These are phyloP conservation scores for Gymnothorax javanicus DNA, from an alignment of 2,797 vertebrate genomes.

Conservation along the genomic window DNA sequence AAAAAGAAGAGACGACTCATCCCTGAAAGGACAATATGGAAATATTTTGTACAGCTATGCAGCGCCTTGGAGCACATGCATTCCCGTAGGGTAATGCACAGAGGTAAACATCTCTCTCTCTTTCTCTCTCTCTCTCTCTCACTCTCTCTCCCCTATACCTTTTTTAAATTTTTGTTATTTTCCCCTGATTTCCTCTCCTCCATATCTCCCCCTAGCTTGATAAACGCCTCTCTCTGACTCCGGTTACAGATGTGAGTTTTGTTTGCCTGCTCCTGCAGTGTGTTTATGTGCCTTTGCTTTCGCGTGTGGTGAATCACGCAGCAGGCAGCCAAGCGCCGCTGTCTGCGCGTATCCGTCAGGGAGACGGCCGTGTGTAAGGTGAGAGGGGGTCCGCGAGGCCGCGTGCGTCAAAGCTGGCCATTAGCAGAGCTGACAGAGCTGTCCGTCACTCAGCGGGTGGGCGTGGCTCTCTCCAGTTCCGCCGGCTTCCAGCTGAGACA, in stretches of 20 bases:
- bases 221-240: neutral
- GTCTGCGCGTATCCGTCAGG: neutral
- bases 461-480: neutral
- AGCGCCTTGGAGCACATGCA: constrained; percentile 84
- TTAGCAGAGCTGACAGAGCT: constrained; percentile 12
- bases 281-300: neutral
- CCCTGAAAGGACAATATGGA: constrained; percentile 82
- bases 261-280: constrained; percentile 2
- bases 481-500: constrained; percentile 9
- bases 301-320: constrained; percentile 3
- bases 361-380: neutral
- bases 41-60: constrained; percentile 84
- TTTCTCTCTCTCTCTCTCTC: neutral
- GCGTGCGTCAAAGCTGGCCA: constrained; percentile 19
- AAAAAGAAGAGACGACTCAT: constrained; percentile 85
- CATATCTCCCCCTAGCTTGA: neutral
- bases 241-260: neutral
- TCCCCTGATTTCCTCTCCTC: neutral
- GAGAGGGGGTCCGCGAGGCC: neutral
- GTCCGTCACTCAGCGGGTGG: constrained; percentile 15
- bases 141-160: neutral
- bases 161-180: neutral
- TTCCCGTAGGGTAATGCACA: constrained; percentile 82
- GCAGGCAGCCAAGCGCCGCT: neutral
- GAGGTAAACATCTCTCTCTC: constrained; percentile 66